Conservation (phyloP, 2,888 invertebrate genomes). For the Acleris laterana region DNA sequence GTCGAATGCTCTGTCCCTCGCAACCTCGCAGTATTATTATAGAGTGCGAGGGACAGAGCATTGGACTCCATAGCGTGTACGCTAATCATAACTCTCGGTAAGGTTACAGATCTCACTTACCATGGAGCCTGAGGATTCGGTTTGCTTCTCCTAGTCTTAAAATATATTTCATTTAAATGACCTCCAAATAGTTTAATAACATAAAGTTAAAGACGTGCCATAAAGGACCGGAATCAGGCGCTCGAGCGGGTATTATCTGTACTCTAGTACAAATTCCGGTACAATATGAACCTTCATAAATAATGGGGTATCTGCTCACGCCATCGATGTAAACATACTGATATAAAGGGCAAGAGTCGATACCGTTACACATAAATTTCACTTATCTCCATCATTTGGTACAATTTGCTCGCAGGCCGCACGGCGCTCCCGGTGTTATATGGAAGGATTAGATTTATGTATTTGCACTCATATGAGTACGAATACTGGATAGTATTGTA, state of each 20-base stretch:
- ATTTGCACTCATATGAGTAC: conserved; percentile 25
- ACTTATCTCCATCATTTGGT: conserved; percentile 72
- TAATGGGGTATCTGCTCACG: conserved; percentile 60
- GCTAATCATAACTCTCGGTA: no score
- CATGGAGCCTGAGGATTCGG: no score
- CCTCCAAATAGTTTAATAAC: conserved; percentile 13
- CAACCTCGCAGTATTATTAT: no score
- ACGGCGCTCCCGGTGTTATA: conserved; percentile 31
- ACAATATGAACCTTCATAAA: conserved; percentile 61
- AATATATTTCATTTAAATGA: neutral
- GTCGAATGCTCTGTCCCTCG: no score
- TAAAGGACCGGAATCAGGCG: neutral
- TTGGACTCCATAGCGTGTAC: no score
- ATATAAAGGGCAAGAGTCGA: conserved; percentile 72
- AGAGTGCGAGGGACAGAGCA: no score
- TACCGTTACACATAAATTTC: conserved; percentile 77
- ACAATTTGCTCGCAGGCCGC: conserved; percentile 64
- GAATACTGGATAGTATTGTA: conserved; percentile 29
- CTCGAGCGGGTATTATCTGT: conserved; percentile 49
- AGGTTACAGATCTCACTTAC: neutral
- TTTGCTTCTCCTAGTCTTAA: no score
- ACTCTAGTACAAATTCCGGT: conserved; percentile 58
- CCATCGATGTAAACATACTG: conserved; percentile 72
- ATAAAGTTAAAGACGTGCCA: conserved; percentile 4
- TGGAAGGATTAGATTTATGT: conserved; percentile 34